These are phyloP conservation scores for Myotis planiceps DNA, from an alignment of 2,797 vertebrate genomes.

Conservation along the genomic window DNA sequence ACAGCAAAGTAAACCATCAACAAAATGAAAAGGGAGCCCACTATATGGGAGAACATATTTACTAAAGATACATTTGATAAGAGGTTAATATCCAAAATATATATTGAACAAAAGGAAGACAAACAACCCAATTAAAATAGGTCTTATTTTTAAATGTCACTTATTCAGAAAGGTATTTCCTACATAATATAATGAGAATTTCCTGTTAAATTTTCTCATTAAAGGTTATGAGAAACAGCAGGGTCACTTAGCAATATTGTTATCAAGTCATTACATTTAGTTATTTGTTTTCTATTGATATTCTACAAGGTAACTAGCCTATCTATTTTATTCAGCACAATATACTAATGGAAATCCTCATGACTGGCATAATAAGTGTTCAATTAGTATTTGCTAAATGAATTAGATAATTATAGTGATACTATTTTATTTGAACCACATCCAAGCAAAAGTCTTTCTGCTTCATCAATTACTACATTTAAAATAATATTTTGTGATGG, in stretches of 20 bases:
- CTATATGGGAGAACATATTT: no score
- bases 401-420: background rate
- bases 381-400: background rate
- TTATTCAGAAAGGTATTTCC: background rate
- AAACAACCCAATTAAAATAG: no score
- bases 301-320: background rate
- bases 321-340: background rate
- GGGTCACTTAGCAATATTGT: background rate
- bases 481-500: background rate
- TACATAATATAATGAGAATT: background rate
- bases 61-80: no score
- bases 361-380: background rate
- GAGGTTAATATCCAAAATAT: no score
- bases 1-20: no score
- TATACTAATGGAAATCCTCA: background rate
- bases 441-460: background rate
- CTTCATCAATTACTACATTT: background rate
- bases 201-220: background rate
- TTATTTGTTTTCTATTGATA: background rate
- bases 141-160: background rate
- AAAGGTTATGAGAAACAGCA: background rate
- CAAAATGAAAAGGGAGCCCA: no score
- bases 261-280: background rate
- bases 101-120: no score
- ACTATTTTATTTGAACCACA: background rate